Conservation (phyloP, 2,888 invertebrate species). For the Lasioglossum zephyrum region DNA sequence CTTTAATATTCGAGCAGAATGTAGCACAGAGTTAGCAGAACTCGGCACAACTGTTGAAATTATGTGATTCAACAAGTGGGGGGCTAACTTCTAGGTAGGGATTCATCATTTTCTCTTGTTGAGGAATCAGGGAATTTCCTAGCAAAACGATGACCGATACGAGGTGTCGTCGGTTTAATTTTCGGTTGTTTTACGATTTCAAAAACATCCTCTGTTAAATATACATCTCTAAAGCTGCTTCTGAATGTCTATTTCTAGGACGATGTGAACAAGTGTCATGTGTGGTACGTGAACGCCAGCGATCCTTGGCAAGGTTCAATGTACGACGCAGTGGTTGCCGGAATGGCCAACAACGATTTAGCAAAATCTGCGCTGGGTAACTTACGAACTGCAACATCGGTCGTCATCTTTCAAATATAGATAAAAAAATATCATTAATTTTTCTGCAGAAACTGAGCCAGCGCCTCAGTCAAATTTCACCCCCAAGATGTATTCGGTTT, state of each 20-base stretch:
- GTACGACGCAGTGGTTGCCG: conserved; percentile 62
- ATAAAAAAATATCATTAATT: background rate
- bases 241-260: conserved; percentile 15
- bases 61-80: too few relatives aligned
- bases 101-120: too few relatives aligned
- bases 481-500: conserved; percentile 44
- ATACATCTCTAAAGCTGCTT: background rate
- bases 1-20: too few relatives aligned
- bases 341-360: conserved; percentile 58
- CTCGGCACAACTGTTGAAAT: too few relatives aligned
- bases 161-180: background rate
- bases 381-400: background rate
- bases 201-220: background rate
- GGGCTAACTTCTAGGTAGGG: too few relatives aligned
- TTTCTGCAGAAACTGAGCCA: conserved; percentile 14
- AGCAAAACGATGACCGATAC: too few relatives aligned
- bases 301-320: conserved; percentile 69
- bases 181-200: background rate
- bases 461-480: conserved; percentile 20
- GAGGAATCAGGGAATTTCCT: too few relatives aligned
- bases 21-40: too few relatives aligned
- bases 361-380: conserved; percentile 54
- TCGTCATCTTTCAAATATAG: background rate
- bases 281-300: conserved; percentile 72
- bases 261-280: conserved; percentile 58